Evolutionary conservation across 2,797 vertebrate species (phyloP).

Genomic region (Poecilia velifera): DNA sequence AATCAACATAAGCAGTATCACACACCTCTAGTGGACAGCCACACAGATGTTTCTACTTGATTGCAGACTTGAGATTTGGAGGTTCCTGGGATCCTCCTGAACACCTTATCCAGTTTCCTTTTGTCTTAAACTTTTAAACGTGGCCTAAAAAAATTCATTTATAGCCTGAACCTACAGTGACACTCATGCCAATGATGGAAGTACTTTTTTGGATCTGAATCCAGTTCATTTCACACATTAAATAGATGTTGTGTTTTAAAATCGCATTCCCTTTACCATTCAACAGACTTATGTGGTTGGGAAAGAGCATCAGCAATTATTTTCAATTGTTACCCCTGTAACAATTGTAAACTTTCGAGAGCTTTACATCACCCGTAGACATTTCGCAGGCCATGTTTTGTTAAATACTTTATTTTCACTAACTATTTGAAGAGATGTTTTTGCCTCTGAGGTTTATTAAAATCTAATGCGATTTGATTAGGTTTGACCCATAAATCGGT

Average conservation of each 20-base stretch:
- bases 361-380: background rate
- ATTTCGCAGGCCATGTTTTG: background rate
- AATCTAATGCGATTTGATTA: constrained; percentile 15
- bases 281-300: background rate
- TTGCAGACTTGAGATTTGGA: background rate
- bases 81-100: background rate
- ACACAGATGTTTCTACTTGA: background rate
- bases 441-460: constrained; percentile 19
- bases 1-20: no score
- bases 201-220: background rate
- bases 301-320: background rate
- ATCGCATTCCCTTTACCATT: background rate
- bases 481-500: constrained; percentile 4
- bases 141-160: background rate
- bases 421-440: constrained; percentile 15
- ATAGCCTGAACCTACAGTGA: background rate
- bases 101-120: background rate
- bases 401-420: constrained; percentile 1
- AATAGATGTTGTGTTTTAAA: background rate
- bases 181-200: background rate
- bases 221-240: background rate
- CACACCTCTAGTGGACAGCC: background rate
- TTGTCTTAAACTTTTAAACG: background rate
- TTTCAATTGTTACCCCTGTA: background rate
- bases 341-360: background rate